A percentile compares a stretch with the other conserved stretches of the same genome.
Conservation (phyloP, 2,888 invertebrate species). For the Agrochola circellaris region DNA sequence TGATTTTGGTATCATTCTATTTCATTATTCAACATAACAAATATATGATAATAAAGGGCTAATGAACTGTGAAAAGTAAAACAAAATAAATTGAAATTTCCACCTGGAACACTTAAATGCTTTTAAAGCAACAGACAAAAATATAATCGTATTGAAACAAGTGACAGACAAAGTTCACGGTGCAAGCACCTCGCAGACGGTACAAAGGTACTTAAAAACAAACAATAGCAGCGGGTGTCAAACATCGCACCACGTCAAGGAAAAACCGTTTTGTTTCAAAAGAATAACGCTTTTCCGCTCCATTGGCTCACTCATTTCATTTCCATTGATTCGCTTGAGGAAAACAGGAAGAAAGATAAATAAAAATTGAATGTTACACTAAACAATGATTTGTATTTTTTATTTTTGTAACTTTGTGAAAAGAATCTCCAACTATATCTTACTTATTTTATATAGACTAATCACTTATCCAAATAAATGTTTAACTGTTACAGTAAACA, state of each 20-base stretch:
- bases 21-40: neutral
- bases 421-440: neutral
- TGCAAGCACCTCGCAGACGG: slow-evolving; percentile 30
- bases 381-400: slow-evolving; percentile 57
- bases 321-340: slow-evolving; percentile 73
- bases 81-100: neutral
- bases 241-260: slow-evolving; percentile 71
- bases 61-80: neutral
- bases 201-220: slow-evolving; percentile 53
- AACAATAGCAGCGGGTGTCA: slow-evolving; percentile 73
- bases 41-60: neutral
- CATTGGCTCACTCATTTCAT: slow-evolving; percentile 80
- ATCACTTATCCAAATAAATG: neutral
- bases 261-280: slow-evolving; percentile 79
- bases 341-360: slow-evolving; percentile 68
- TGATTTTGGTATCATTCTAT: neutral
- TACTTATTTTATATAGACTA: neutral
- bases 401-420: slow-evolving; percentile 26
- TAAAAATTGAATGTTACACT: slow-evolving; percentile 62
- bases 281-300: slow-evolving; percentile 80
- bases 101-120: slow-evolving; percentile 2
- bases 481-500: neutral
- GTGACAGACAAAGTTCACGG: slow-evolving; percentile 39
- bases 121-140: slow-evolving; percentile 7
- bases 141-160: slow-evolving; percentile 29